A percentile compares a stretch with the other conserved stretches of the same genome.
phyloP scores from a whole-genome alignment of 2,113 vertebrate genomes.

The Mola mola region DNA sequence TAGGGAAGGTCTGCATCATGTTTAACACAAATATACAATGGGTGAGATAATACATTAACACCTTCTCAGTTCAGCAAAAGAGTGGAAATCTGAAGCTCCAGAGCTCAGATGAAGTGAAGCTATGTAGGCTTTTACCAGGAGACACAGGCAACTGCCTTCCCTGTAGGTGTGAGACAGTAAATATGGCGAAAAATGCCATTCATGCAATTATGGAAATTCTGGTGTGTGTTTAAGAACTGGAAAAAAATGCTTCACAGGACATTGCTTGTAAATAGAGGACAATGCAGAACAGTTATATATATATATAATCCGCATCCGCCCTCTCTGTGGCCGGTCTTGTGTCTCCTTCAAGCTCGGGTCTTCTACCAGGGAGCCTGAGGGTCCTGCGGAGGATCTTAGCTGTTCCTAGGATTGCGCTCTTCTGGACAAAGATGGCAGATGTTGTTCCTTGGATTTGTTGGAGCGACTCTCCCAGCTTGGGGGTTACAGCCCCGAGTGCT shows the following conservation, averaged over 20 bases:
- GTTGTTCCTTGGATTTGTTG: too few species aligned
- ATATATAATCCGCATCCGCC: too few species aligned
- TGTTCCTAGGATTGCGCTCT: too few species aligned
- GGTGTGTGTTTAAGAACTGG: neutral
- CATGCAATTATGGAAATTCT: constrained; percentile 32
- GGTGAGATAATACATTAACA: constrained; percentile 21
- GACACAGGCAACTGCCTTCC: constrained; percentile 8
- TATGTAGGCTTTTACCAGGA: constrained; percentile 26
- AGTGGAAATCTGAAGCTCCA: neutral
- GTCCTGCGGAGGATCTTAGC: too few species aligned
- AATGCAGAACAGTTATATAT: neutral
- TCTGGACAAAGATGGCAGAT: too few species aligned
- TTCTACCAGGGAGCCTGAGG: too few species aligned
- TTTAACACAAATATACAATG: constrained; percentile 10
- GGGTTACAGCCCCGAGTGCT: too few species aligned
- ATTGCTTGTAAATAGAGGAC: constrained; percentile 17
- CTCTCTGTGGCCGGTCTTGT: too few species aligned
- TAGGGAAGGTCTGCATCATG: constrained; percentile 15
- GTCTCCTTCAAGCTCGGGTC: too few species aligned
- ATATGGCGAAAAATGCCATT: constrained; percentile 15
- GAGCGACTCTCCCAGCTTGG: too few species aligned
- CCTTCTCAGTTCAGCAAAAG: constrained; percentile 20
- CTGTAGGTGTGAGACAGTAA: constrained; percentile 12
- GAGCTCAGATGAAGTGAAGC: constrained; percentile 6
- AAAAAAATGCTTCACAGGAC: constrained; percentile 19